Evolutionary conservation across 1,140 invertebrate genomes (phyloP).

Genomic region (Orussus abietinus): DNA sequence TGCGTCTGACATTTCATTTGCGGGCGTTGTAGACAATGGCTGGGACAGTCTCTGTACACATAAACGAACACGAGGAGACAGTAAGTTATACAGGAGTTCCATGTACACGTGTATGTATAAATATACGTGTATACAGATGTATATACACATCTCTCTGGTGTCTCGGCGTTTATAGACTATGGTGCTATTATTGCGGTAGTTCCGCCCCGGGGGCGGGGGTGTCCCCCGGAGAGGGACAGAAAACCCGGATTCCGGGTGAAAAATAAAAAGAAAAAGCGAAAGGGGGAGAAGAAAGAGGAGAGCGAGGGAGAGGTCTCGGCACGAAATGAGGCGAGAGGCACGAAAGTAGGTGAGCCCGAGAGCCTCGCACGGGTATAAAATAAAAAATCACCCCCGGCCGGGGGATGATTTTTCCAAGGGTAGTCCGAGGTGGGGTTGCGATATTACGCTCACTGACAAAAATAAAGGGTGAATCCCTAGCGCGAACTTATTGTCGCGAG

Average conservation of each 20-base stretch:
- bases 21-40: slow-evolving; percentile 33
- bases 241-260: too few relatives aligned
- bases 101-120: too few relatives aligned
- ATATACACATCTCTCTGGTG: slow-evolving; percentile 8
- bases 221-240: too few relatives aligned
- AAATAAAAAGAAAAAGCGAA: slow-evolving; percentile 13
- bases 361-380: too few relatives aligned
- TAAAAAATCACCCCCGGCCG: background rate
- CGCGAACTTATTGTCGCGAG: slow-evolving; percentile 17
- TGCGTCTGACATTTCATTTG: slow-evolving; percentile 46
- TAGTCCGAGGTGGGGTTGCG: background rate
- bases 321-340: background rate
- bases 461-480: slow-evolving; percentile 12
- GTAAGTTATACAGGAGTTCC: too few relatives aligned
- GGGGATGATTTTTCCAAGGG: background rate
- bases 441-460: slow-evolving; percentile 10
- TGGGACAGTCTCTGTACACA: too few relatives aligned
- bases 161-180: background rate
- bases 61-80: too few relatives aligned
- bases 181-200: slow-evolving; percentile 10
- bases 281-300: slow-evolving; percentile 2
- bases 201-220: too few relatives aligned
- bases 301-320: background rate
- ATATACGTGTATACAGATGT: too few relatives aligned
- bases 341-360: background rate